Conservation (phyloP, 2,113 vertebrate genomes). For the Anarhynchus alexandrinus region DNA sequence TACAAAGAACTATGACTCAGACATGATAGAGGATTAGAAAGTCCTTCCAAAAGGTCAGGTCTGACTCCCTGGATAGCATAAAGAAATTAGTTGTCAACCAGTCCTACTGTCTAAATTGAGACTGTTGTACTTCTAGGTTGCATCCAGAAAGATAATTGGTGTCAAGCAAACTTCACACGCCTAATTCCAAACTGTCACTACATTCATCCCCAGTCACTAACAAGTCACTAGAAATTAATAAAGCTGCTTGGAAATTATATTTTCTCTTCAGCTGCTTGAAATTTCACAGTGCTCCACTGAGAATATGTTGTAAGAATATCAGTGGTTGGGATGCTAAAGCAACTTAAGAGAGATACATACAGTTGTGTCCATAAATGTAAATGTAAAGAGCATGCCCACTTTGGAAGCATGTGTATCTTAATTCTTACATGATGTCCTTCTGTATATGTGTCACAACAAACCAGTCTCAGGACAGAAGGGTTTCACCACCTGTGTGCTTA, state of each 20-base stretch:
- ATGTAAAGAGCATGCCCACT: background rate
- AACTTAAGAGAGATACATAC: background rate
- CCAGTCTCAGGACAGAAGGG: background rate
- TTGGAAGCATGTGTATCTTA: background rate
- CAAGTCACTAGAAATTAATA: background rate
- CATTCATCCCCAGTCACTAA: background rate
- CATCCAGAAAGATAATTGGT: background rate
- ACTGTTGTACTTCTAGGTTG: background rate
- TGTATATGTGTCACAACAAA: background rate
- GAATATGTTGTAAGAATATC: background rate
- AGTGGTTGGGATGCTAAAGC: background rate
- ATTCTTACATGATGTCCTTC: background rate
- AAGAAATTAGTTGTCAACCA: background rate
- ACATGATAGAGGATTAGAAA: background rate
- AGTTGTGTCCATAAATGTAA: background rate
- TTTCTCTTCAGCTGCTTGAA: background rate
- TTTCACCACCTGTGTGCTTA: background rate
- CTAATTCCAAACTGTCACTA: background rate
- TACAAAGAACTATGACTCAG: background rate
- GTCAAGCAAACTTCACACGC: background rate
- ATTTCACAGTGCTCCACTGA: background rate
- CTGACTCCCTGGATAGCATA: background rate
- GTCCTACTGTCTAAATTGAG: background rate
- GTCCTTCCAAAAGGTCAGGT: background rate
- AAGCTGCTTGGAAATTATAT: background rate